Conservation (phyloP, 23 tunicate genomes). For the Styela plicata region DNA sequence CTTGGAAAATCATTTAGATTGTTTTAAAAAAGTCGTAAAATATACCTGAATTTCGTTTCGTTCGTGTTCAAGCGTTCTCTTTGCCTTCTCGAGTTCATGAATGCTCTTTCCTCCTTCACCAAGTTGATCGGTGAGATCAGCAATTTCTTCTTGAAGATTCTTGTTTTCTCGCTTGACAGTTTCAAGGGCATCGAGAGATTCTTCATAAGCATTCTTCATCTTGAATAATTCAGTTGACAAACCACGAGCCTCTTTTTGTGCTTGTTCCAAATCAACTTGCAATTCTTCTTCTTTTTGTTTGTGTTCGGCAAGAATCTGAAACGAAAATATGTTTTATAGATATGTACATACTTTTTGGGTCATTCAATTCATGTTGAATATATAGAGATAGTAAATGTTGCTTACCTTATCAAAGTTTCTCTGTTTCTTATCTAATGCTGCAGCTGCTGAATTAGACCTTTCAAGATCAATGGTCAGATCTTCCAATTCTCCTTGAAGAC, state of each 20-base stretch:
- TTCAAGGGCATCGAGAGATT: constrained; percentile 36
- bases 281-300: constrained; percentile 40
- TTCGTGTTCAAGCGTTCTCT: constrained; percentile 36
- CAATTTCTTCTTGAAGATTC: constrained; percentile 41
- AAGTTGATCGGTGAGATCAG: constrained; percentile 38
- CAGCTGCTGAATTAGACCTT: constrained; percentile 34
- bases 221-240: constrained; percentile 32
- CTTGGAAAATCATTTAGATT: no score
- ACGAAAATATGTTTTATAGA: no score
- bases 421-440: constrained; percentile 35
- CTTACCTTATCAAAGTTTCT: constrained; percentile 42
- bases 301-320: constrained; percentile 27
- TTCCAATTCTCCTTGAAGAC: constrained; percentile 41
- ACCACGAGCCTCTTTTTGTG: constrained; percentile 37
- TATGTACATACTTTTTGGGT: no score
- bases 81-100: constrained; percentile 38
- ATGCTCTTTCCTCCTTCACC: constrained; percentile 39
- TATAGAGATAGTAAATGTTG: no score
- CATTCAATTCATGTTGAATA: no score
- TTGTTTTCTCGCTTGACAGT: constrained; percentile 36
- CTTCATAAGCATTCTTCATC: constrained; percentile 36
- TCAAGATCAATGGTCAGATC: constrained; percentile 38
- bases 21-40: no score
- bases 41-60: constrained; percentile 24
- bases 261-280: constrained; percentile 34